A percentile compares a stretch with the other conserved stretches of the same genome.
Evolutionary conservation across 2,888 invertebrate genomes (phyloP).

Genomic region (Cosmia trapezina): DNA sequence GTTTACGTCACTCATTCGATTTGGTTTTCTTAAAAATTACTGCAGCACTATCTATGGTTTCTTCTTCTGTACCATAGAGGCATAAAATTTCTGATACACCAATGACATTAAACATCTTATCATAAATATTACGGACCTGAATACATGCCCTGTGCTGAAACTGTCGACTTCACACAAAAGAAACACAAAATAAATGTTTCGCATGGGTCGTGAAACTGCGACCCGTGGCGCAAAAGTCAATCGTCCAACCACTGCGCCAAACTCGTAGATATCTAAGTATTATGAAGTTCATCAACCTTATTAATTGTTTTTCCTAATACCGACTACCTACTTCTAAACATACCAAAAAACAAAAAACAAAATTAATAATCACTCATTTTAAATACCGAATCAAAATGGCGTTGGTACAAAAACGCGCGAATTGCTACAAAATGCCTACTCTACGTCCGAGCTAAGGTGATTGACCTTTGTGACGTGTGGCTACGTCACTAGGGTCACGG

Average conservation of each 20-base stretch:
- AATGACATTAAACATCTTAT: too few relatives aligned
- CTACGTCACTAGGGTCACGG: slow-evolving; percentile 74
- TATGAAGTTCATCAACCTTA: slow-evolving; percentile 22
- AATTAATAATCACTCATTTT: slow-evolving; percentile 34
- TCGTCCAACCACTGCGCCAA: background rate
- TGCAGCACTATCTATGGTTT: background rate
- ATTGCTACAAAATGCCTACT: slow-evolving; percentile 43
- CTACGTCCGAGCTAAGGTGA: slow-evolving; percentile 44
- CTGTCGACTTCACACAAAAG: background rate
- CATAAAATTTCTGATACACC: background rate
- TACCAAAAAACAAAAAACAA: slow-evolving; percentile 8
- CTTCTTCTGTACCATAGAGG: background rate
- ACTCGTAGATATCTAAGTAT: background rate
- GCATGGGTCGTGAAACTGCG: background rate
- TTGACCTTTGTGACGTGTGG: slow-evolving; percentile 55
- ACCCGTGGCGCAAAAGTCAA: background rate
- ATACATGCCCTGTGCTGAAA: background rate
- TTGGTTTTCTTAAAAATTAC: background rate
- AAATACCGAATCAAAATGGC: slow-evolving; percentile 51
- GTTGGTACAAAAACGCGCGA: slow-evolving; percentile 34
- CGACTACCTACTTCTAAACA: background rate
- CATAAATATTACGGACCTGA: background rate
- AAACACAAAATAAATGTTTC: background rate
- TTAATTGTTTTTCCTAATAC: background rate
- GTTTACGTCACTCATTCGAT: too few relatives aligned